phyloP scores from a whole-genome alignment of 2,888 invertebrate genomes.

The Drosophila formosana region DNA sequence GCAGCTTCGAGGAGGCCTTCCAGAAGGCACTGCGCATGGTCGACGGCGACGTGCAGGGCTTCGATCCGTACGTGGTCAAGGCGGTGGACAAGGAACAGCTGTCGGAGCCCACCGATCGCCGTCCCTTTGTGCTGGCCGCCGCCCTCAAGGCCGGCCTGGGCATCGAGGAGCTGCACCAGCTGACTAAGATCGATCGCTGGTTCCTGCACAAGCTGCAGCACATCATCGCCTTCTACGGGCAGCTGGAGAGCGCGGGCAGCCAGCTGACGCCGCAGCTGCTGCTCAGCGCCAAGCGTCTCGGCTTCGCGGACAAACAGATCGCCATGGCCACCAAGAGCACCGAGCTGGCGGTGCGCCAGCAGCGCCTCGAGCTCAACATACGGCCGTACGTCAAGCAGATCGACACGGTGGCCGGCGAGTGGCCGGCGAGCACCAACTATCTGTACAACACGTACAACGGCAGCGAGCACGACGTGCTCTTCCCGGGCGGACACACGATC shows the following conservation, averaged over 20 bases:
- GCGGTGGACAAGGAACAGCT: slow-evolving; percentile 93
- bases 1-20: slow-evolving; percentile 99
- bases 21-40: slow-evolving; percentile 99
- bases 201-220: slow-evolving; percentile 97
- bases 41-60: slow-evolving; percentile 96
- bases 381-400: slow-evolving; percentile 97
- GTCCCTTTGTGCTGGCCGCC: slow-evolving; percentile 98
- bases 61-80: slow-evolving; percentile 95
- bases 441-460: slow-evolving; percentile 99
- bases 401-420: slow-evolving; percentile 99
- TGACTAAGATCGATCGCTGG: slow-evolving; percentile 99
- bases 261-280: slow-evolving; percentile 89
- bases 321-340: slow-evolving; percentile 94
- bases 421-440: slow-evolving; percentile 99
- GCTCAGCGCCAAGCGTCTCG: slow-evolving; percentile 93
- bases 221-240: slow-evolving; percentile 91
- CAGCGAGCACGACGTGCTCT: slow-evolving; percentile 91
- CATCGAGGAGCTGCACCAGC: slow-evolving; percentile 93
- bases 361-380: slow-evolving; percentile 91
- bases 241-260: slow-evolving; percentile 88
- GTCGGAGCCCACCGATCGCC: slow-evolving; percentile 96
- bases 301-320: slow-evolving; percentile 99
- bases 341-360: slow-evolving; percentile 92
- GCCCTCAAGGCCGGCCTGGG: slow-evolving; percentile 93
- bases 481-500: slow-evolving; percentile 92